Conservation (phyloP, 2,888 invertebrate genomes). For the Sipunculus nudus region DNA sequence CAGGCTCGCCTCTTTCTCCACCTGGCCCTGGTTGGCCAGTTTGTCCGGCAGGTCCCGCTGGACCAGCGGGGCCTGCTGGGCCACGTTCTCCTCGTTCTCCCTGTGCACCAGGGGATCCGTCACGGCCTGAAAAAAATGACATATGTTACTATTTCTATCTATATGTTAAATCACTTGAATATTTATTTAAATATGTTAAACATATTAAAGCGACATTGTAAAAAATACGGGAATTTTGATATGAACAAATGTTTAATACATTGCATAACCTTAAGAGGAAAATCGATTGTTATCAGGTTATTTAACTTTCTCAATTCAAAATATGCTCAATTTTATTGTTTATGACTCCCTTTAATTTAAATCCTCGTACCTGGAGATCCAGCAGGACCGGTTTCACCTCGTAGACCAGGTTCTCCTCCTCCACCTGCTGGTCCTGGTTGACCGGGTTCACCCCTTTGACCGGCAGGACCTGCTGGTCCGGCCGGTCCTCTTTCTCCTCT, state of each 20-base stretch:
- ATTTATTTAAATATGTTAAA: too few relatives aligned
- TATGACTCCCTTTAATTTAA: too few relatives aligned
- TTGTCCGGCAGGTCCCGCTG: conserved; percentile 10
- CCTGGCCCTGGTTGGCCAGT: conserved; percentile 18
- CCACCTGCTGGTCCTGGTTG: conserved; percentile 56
- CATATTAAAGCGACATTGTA: too few relatives aligned
- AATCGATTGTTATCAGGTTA: too few relatives aligned
- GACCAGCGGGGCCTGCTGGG: conserved; percentile 26
- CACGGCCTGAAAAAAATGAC: background rate
- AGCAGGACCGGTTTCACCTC: conserved; percentile 39
- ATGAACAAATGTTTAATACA: too few relatives aligned
- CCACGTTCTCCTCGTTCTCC: conserved; percentile 29
- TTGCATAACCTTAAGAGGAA: too few relatives aligned
- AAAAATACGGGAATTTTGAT: too few relatives aligned
- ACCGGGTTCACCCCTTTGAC: conserved; percentile 16
- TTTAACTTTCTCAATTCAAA: too few relatives aligned
- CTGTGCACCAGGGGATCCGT: conserved; percentile 19
- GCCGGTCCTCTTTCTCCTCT: background rate
- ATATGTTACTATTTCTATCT: too few relatives aligned
- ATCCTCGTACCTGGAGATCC: conserved; percentile 19
- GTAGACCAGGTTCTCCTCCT: conserved; percentile 65
- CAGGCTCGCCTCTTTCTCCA: conserved; percentile 15
- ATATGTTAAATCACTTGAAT: too few relatives aligned
- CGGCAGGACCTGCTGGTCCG: conserved; percentile 1
- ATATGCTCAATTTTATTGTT: too few relatives aligned